These are phyloP conservation scores for Anoplopoma fimbria DNA, from an alignment of 2,113 vertebrate species.

Conservation along the genomic window DNA sequence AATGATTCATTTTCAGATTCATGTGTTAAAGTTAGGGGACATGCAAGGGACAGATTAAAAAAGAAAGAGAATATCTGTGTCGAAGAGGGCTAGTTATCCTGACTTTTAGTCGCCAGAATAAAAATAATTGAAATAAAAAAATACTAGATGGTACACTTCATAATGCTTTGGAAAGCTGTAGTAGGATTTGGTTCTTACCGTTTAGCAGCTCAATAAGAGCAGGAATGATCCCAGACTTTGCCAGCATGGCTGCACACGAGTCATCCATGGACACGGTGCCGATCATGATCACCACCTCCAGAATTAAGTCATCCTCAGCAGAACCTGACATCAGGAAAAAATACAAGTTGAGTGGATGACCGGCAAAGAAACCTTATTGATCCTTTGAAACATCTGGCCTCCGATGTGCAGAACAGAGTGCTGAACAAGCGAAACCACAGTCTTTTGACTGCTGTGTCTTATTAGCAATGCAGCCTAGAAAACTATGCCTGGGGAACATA, in stretches of 20 bases:
- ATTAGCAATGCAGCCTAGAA: not conserved
- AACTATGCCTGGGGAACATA: not conserved
- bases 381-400: not conserved
- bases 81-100: no score
- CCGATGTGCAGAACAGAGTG: not conserved
- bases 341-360: not conserved
- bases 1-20: not conserved
- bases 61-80: not conserved
- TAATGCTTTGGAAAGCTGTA: not conserved
- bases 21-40: not conserved
- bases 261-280: constrained; percentile 97
- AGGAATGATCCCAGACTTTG: constrained; percentile 96
- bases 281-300: constrained; percentile 98
- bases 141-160: not conserved
- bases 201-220: constrained; percentile 97
- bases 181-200: constrained; percentile 78
- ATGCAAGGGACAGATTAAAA: not conserved
- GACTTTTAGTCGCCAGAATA: not conserved
- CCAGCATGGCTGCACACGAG: constrained; percentile 93
- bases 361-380: not conserved
- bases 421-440: not conserved
- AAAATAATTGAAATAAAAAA: not conserved
- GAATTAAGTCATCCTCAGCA: constrained; percentile 94
- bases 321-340: constrained; percentile 82
- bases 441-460: not conserved